These are phyloP conservation scores for Malurus cyaneus DNA, from an alignment of 2,113 vertebrate species.

Conservation along the genomic window DNA sequence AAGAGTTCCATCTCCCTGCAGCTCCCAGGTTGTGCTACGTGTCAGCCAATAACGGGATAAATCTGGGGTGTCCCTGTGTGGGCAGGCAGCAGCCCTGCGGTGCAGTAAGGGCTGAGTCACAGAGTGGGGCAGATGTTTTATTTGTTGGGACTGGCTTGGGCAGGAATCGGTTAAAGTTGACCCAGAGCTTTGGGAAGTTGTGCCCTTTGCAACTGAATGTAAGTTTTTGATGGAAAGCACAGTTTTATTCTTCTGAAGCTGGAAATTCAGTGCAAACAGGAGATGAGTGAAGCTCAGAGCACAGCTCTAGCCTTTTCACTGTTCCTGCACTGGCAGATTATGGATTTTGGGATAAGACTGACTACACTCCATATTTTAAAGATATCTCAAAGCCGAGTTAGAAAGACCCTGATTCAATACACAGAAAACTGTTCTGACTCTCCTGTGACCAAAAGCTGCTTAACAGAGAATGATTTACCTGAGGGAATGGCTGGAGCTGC, in stretches of 20 bases:
- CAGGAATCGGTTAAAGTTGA: background rate
- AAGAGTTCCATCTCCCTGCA: background rate
- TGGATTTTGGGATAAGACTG: background rate
- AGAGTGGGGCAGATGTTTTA: fast-evolving
- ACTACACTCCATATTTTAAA: background rate
- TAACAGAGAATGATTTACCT: background rate
- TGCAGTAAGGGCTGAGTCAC: background rate
- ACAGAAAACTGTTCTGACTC: background rate
- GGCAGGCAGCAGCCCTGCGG: background rate
- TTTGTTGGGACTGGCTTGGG: background rate
- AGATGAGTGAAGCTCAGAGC: background rate
- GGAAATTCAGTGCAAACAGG: background rate
- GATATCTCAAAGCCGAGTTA: background rate
- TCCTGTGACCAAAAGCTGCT: background rate
- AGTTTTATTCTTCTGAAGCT: background rate
- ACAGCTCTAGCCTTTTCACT: background rate
- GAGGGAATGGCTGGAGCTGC: background rate
- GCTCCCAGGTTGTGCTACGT: fast-evolving
- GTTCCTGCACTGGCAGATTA: background rate
- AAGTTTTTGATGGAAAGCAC: background rate
- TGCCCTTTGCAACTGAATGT: background rate
- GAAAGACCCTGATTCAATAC: background rate
- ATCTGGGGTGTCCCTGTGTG: fast-evolving
- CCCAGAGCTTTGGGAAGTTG: background rate
- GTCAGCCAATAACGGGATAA: background rate